These are phyloP conservation scores for Xyrauchen texanus DNA, from an alignment of 2,113 vertebrate species.

Conservation along the genomic window DNA sequence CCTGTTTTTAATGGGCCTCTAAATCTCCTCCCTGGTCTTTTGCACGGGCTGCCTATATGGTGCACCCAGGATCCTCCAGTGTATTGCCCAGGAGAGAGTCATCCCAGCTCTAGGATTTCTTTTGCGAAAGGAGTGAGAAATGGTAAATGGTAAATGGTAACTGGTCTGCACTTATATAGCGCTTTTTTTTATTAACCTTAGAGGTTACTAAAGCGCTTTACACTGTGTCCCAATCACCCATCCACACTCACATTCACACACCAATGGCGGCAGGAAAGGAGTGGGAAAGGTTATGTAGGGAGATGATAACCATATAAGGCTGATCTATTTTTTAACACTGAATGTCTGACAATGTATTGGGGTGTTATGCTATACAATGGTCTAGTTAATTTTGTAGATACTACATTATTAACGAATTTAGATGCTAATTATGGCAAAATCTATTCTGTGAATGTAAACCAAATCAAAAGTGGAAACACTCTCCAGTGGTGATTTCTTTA, in stretches of 20 bases:
- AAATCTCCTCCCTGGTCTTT: slow-evolving; percentile 96
- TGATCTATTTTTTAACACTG: too few species aligned
- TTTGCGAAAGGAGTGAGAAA: slow-evolving; percentile 87
- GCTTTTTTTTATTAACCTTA: too few species aligned
- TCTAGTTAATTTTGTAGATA: background rate
- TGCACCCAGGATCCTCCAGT: slow-evolving; percentile 95
- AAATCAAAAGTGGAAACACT: background rate
- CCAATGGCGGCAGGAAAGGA: too few species aligned
- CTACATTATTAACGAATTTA: background rate
- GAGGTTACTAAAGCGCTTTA: too few species aligned
- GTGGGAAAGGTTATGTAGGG: too few species aligned
- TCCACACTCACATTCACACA: too few species aligned
- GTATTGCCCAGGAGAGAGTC: slow-evolving; percentile 93
- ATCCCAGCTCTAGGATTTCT: slow-evolving; percentile 84
- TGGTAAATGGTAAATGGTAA: too few species aligned
- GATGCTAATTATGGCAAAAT: background rate
- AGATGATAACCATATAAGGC: too few species aligned
- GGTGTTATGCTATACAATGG: background rate
- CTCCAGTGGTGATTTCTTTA: too few species aligned
- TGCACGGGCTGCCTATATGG: slow-evolving; percentile 96
- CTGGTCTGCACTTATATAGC: too few species aligned
- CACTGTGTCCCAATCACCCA: too few species aligned
- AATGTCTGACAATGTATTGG: too few species aligned
- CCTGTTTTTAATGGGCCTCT: slow-evolving; percentile 94
- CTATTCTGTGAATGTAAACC: background rate